Evolutionary conservation across 2,888 invertebrate genomes (phyloP), one percentile per base, ranked within the genome.

Genomic region (Therioaphis trifolii): DNA sequence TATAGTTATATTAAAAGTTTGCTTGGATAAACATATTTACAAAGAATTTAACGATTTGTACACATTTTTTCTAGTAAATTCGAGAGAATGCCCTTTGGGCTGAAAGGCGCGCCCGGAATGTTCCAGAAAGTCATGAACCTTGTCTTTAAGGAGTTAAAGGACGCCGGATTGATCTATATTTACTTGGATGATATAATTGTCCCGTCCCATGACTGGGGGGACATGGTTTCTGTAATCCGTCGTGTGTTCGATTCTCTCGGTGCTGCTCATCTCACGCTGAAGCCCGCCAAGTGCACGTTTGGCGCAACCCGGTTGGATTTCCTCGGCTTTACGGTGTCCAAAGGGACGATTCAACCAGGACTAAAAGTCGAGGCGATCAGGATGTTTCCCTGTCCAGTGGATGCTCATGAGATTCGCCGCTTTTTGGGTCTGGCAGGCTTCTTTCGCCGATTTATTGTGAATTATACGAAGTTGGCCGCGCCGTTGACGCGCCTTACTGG

Each of bases 401-500:
- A 58, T n/a, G 58, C n/a, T 1, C 58, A 58, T 21, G 58, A 58
- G n/a, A 12, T 58, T 1, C 11, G 58, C 1, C 58, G 24, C 7
- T 58, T 58, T 58, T 12, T 58, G 5, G 21, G 58, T 24, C 11
- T 58, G 15, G 58, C 58, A 1, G 58, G 58, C 12, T 58, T 5
- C 24, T 58, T 58, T 12, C 4, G 24, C 7, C 58, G 58, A 1
- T 58, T 58, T 12, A 58, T 58, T 15, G 12, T 43, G 7, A 12
- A 12, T 2, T 46, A 46, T 46, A 12, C 46, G 2, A 12, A 46
- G 15, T 15, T 46, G 15, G 4, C 66, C 1, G 52, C 55, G 4
- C 72, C 80, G 21, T 18, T 79, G 4, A 79, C 79, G 11, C n/a
- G 52, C 14, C 35, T 69, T 1, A 79, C 79, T 1, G 52, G 18